phyloP scores from a whole-genome alignment of 2,797 vertebrate species.

The Dendrocincla tyrannina region DNA sequence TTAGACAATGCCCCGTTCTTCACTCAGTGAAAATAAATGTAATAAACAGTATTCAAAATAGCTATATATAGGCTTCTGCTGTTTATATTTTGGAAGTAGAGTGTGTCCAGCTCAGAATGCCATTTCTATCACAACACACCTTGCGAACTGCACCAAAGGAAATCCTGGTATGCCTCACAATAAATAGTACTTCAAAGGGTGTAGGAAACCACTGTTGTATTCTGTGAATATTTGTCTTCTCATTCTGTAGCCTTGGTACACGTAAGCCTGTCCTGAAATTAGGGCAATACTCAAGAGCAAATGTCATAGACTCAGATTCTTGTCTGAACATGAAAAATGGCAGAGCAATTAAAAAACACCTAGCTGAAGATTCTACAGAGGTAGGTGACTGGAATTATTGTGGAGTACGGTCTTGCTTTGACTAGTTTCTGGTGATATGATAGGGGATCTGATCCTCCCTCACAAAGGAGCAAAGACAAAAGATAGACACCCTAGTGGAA shows the following conservation, averaged over 20 bases:
- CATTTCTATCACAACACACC: neutral
- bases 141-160: neutral
- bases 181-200: neutral
- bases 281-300: neutral
- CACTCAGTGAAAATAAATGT: neutral
- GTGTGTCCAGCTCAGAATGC: neutral
- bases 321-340: conserved; percentile 38
- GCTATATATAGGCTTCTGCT: neutral
- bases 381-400: neutral
- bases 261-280: neutral
- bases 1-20: neutral
- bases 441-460: neutral
- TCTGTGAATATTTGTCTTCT: neutral
- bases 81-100: neutral
- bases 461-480: neutral
- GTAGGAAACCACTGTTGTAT: neutral
- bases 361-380: neutral
- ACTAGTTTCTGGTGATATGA: neutral
- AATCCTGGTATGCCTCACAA: neutral
- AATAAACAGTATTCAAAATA: neutral
- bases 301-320: conserved; percentile 22
- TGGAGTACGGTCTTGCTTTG: neutral
- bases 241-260: neutral
- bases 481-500: neutral
- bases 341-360: conserved; percentile 33